Percentiles rank a stretch among this genome's conserved stretches.
Evolutionary conservation across 2,797 vertebrate species (phyloP).

Genomic region (Oreochromis mossambicus): DNA sequence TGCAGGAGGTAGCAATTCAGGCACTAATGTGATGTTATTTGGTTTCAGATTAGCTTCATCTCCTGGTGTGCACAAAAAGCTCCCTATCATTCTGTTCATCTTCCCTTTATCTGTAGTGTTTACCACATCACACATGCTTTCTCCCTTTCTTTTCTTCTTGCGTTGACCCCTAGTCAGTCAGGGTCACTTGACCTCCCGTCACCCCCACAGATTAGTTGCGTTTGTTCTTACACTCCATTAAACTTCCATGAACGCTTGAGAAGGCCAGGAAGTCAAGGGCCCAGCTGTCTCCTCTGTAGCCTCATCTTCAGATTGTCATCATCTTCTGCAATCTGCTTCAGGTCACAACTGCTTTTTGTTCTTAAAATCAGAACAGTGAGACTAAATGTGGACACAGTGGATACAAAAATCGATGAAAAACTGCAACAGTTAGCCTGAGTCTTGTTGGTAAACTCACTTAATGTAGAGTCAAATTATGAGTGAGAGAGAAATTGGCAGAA

Average conservation of each 20-base stretch:
- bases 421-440: neutral
- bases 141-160: neutral
- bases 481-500: neutral
- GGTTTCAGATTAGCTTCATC: slow-evolving; percentile 18
- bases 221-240: slow-evolving; percentile 65
- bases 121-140: neutral
- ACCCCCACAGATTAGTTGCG: slow-evolving; percentile 46
- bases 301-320: slow-evolving; percentile 41
- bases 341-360: neutral
- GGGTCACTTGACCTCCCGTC: slow-evolving; percentile 51
- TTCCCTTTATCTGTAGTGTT: neutral
- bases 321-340: neutral
- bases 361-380: neutral
- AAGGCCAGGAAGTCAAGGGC: slow-evolving; percentile 22
- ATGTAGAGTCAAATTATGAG: neutral
- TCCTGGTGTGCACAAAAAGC: slow-evolving; percentile 10
- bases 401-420: neutral
- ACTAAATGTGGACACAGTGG: neutral
- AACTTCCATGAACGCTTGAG: slow-evolving; percentile 35
- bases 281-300: slow-evolving; percentile 50
- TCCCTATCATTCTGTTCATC: neutral
- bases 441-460: neutral
- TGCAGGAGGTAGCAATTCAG: neutral
- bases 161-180: slow-evolving; percentile 42
- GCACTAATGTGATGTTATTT: neutral